These are phyloP conservation scores for Ommatoiulus sabulosus DNA, from an alignment of 2,888 invertebrate species.

Conservation along the genomic window DNA sequence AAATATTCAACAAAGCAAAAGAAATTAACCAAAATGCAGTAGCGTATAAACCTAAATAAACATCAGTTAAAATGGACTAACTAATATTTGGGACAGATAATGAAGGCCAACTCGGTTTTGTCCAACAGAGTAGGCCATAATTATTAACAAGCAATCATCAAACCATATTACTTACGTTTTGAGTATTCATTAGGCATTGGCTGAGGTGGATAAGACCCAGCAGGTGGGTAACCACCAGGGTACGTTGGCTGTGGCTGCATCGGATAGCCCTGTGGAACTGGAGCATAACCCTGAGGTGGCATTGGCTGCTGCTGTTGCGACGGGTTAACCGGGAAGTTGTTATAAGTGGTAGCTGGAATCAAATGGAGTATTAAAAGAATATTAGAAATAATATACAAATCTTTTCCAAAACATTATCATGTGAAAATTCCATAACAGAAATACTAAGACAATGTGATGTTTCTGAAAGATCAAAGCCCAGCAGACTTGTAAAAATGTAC, in stretches of 20 bases:
- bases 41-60: not conserved
- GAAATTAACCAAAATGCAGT: not conserved
- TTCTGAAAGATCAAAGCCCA: too few species aligned
- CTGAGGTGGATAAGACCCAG: not conserved
- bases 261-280: not conserved
- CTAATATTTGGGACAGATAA: too few species aligned
- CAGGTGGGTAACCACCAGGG: not conserved
- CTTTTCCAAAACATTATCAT: too few species aligned
- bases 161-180: not conserved
- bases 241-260: not conserved
- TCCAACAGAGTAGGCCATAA: too few species aligned
- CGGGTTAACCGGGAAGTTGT: not conserved
- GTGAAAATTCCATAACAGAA: too few species aligned
- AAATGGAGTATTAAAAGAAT: not conserved
- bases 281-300: slow-evolving; percentile 13
- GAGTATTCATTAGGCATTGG: not conserved
- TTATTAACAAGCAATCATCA: not conserved
- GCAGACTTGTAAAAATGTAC: too few species aligned
- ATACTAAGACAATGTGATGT: too few species aligned
- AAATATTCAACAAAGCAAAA: not conserved
- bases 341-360: not conserved
- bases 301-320: not conserved
- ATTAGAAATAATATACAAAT: not conserved
- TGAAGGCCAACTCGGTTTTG: too few species aligned
- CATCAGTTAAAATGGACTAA: too few species aligned